Percentiles rank a stretch among this genome's conserved stretches.
These are phyloP conservation scores for Plagodis dolabraria DNA, from an alignment of 2,888 invertebrate genomes.

Conservation along the genomic window DNA sequence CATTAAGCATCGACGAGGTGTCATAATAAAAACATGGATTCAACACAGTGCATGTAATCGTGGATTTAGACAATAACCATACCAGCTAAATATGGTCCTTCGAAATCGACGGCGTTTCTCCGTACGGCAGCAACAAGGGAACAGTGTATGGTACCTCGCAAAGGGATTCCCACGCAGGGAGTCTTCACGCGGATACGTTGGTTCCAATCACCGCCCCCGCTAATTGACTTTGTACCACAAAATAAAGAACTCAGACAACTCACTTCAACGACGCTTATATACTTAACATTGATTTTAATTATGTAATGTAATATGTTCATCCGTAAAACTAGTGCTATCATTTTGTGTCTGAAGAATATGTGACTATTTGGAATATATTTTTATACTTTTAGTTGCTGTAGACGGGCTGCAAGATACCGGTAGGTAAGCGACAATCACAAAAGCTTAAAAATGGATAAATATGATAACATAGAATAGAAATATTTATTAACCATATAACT, in stretches of 20 bases:
- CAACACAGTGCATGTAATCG: conserved; percentile 20
- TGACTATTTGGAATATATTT: too few species aligned
- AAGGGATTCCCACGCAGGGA: conserved; percentile 71
- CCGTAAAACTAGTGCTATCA: too few species aligned
- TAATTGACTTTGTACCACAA: conserved; percentile 59
- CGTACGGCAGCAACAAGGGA: conserved; percentile 1
- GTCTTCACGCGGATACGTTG: conserved; percentile 68
- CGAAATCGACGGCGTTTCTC: neutral
- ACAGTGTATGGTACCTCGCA: conserved; percentile 32
- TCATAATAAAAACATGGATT: conserved; percentile 29
- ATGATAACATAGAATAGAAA: too few species aligned
- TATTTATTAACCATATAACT: too few species aligned
- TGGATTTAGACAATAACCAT: neutral
- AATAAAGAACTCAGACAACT: conserved; percentile 42
- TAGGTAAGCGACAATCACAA: too few species aligned
- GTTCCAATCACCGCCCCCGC: conserved; percentile 78
- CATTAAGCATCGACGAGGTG: conserved; percentile 13
- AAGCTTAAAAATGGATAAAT: too few species aligned
- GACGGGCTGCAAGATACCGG: too few species aligned
- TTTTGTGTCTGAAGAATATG: too few species aligned
- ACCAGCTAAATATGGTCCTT: neutral
- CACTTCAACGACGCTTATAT: conserved; percentile 30
- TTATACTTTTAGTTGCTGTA: too few species aligned
- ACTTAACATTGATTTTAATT: too few species aligned
- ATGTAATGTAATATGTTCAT: too few species aligned